Conservation (phyloP, 2,797 vertebrate species). For the Typhlichthys subterraneus region DNA sequence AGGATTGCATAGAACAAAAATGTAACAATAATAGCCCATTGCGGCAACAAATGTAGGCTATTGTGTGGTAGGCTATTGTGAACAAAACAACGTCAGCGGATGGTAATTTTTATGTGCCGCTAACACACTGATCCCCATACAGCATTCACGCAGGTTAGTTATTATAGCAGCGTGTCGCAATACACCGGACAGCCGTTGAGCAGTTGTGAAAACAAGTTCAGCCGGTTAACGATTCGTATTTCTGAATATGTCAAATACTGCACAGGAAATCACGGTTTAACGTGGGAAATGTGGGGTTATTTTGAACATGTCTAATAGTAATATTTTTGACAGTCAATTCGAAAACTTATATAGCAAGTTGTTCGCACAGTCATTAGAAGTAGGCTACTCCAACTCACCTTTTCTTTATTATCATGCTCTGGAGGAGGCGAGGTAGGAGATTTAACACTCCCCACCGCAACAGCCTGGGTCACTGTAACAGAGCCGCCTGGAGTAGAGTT, state of each 20-base stretch:
- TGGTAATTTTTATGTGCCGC: neutral
- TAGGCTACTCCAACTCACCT: slow-evolving; percentile 69
- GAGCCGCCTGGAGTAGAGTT: slow-evolving; percentile 74
- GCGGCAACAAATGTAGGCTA: no score
- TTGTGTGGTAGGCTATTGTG: no score
- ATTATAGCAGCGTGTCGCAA: slow-evolving; percentile 58
- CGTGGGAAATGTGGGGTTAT: neutral
- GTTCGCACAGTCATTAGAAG: neutral
- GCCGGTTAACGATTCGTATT: slow-evolving; percentile 58
- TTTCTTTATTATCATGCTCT: slow-evolving; percentile 81
- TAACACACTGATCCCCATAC: slow-evolving; percentile 20
- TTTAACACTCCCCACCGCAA: slow-evolving; percentile 64
- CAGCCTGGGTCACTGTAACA: slow-evolving; percentile 65
- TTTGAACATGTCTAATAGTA: no score
- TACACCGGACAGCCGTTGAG: slow-evolving; percentile 39
- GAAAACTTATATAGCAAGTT: neutral
- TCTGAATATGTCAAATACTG: slow-evolving; percentile 29
- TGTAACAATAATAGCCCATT: no score
- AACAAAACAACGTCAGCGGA: no score
- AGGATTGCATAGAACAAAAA: no score
- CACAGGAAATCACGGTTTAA: slow-evolving; percentile 4
- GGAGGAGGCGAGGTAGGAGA: slow-evolving; percentile 77
- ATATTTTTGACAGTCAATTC: no score
- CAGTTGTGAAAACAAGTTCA: slow-evolving; percentile 62
- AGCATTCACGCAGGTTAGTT: slow-evolving; percentile 38